A percentile compares a stretch with the other conserved stretches of the same genome.
These are phyloP conservation scores for Montipora efflorescens DNA, from an alignment of 64 coral and sea anemone species.

Conservation along the genomic window DNA sequence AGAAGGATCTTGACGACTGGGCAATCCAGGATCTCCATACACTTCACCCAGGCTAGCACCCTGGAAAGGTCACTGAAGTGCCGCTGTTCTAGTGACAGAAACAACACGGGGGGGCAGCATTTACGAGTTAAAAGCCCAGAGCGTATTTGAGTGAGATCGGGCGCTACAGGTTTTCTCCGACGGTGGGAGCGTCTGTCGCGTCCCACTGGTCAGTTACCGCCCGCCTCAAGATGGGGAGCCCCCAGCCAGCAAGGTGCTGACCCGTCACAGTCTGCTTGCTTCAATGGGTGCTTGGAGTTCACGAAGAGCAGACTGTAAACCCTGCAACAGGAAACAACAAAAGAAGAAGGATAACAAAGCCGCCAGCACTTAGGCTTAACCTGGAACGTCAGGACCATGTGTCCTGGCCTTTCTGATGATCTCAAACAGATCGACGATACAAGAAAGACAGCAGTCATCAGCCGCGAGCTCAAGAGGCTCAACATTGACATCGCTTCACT, in stretches of 20 bases:
- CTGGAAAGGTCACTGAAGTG: constrained; percentile 46
- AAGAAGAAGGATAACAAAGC: not conserved
- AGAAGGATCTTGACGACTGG: constrained; percentile 39
- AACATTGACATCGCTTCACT: not conserved
- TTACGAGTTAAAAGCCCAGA: not conserved
- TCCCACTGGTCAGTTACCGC: constrained; percentile 37
- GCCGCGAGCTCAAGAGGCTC: too few species aligned
- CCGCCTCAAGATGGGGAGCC: constrained; percentile 61
- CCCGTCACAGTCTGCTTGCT: constrained; percentile 29
- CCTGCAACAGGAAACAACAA: constrained; percentile 15
- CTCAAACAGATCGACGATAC: too few species aligned
- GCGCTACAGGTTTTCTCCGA: not conserved
- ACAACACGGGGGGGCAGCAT: not conserved
- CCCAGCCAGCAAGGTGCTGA: constrained; percentile 47
- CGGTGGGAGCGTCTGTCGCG: not conserved
- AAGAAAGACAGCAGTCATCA: too few species aligned
- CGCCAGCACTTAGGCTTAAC: not conserved
- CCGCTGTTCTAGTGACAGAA: not conserved
- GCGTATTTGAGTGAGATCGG: not conserved
- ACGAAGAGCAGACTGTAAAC: constrained; percentile 1
- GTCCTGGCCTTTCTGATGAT: too few species aligned
- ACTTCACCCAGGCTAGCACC: constrained; percentile 37
- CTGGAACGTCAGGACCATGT: not conserved
- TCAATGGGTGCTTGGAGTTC: constrained; percentile 28
- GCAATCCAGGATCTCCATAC: constrained; percentile 50